Evolutionary conservation across 2,113 vertebrate species (phyloP).

Genomic region (Engystomops pustulosus): DNA sequence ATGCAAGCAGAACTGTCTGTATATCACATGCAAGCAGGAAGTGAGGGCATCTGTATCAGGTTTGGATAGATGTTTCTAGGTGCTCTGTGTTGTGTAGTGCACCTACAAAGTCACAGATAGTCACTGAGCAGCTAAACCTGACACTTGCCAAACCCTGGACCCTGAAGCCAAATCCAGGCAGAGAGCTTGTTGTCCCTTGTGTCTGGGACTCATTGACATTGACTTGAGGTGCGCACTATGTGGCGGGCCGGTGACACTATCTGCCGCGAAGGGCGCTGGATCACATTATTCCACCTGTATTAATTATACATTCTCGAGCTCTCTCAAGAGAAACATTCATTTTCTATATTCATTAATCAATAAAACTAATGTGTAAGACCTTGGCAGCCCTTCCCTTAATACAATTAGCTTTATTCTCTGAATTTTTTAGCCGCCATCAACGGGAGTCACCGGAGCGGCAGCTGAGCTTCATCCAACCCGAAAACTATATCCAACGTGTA

Average conservation of each 20-base stretch:
- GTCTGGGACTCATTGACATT: not conserved
- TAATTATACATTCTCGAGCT: constrained; percentile 44
- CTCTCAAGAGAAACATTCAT: constrained; percentile 52
- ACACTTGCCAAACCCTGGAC: no score
- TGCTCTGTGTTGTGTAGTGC: not conserved
- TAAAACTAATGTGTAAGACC: constrained; percentile 49
- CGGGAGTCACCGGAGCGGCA: not conserved
- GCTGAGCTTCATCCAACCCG: not conserved
- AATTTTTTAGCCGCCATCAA: constrained; percentile 8
- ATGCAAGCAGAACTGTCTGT: no score
- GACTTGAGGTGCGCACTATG: not conserved
- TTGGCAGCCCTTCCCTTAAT: constrained; percentile 50
- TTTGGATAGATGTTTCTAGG: no score
- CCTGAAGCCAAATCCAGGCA: not conserved
- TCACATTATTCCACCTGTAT: constrained; percentile 36
- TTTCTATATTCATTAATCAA: constrained; percentile 55
- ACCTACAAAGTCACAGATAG: not conserved
- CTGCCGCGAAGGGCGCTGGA: not conserved
- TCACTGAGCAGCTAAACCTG: no score
- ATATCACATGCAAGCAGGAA: no score
- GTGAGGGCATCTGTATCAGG: no score
- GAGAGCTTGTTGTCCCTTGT: not conserved
- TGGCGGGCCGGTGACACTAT: not conserved
- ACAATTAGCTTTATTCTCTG: constrained; percentile 48
- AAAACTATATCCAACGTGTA: not conserved